Evolutionary conservation across 2,888 invertebrate genomes (phyloP).

Genomic region (Tryphoninae sp.): DNA sequence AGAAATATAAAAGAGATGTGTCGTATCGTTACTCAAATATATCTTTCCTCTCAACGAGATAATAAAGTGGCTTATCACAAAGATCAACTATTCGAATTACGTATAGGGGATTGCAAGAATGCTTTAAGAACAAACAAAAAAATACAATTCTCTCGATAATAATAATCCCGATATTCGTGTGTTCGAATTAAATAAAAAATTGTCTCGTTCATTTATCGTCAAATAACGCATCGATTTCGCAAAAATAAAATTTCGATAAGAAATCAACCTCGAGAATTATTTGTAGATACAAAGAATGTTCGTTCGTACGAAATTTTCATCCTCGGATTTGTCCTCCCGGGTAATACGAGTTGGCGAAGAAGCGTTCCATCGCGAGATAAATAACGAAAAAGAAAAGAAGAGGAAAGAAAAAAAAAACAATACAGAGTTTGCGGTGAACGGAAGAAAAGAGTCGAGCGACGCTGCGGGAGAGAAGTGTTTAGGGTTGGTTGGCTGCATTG

Average conservation of each 20-base stretch:
- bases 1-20: neutral
- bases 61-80: neutral
- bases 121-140: neutral
- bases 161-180: neutral
- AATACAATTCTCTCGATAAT: neutral
- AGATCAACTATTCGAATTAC: too few relatives aligned
- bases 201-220: too few relatives aligned
- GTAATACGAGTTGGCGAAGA: constrained; percentile 47
- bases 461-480: constrained; percentile 24
- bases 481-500: constrained; percentile 21
- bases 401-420: constrained; percentile 24
- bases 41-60: neutral
- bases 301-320: neutral
- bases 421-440: constrained; percentile 16
- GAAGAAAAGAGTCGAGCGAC: constrained; percentile 14
- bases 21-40: neutral
- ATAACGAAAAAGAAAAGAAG: constrained; percentile 22
- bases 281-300: neutral
- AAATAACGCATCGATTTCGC: too few relatives aligned
- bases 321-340: neutral
- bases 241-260: too few relatives aligned
- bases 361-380: constrained; percentile 21
- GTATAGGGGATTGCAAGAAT: neutral
- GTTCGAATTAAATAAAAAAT: neutral
- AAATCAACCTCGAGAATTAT: too few relatives aligned